Evolutionary conservation across 2,797 vertebrate genomes (phyloP), one percentile per base, ranked within the genome.

Genomic region (Microcaecilia unicolor): DNA sequence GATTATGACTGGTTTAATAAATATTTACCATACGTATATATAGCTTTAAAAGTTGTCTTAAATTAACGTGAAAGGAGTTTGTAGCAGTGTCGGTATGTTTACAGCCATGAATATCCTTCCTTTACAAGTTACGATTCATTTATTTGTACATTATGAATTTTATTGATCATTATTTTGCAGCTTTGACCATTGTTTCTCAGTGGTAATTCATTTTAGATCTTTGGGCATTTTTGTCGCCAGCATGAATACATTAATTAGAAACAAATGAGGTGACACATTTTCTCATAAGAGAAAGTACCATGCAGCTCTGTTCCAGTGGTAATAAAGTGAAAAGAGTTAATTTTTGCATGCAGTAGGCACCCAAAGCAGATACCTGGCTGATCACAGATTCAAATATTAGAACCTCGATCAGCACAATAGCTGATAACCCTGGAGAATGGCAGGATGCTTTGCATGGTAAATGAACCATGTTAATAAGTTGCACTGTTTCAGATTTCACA

Each of bases 251-350:
- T 28, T 66, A 48, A 55, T 60, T 79, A 71, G 70, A 79, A 74
- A 49, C 64, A 74, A 79, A 61, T 72, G 67, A 76, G 73, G 49
- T 76, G 62, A 74, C 61, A 69, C 66, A 67, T 73, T 76, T 76
- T 77, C 67, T 74, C 70, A 65, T 53, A 37, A 72, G 62, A 72
- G 62, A 78, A 79, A 74, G 68, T 65, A 65, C 67, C 74, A 78
- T 72, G 51, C 68, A 55, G 61, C 60, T 68, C 51, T 69, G 58
- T 66, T 73, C 74, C 69, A 72, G 67, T 68, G 72, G 55, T 47
- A 26, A 25, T 48, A 41, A 62, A 56, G 58, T 45, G 1, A 5
- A 58, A 56, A 49, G 37, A 43, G 55, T 25, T 62, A 34, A 60
- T 63, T 53, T 64, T 60, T 69, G 50, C 67, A 42, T 63, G 16